Percentiles rank a stretch among this genome's conserved stretches.
Conservation (phyloP, 1,140 invertebrate species). For the Leptopilina boulardi region DNA sequence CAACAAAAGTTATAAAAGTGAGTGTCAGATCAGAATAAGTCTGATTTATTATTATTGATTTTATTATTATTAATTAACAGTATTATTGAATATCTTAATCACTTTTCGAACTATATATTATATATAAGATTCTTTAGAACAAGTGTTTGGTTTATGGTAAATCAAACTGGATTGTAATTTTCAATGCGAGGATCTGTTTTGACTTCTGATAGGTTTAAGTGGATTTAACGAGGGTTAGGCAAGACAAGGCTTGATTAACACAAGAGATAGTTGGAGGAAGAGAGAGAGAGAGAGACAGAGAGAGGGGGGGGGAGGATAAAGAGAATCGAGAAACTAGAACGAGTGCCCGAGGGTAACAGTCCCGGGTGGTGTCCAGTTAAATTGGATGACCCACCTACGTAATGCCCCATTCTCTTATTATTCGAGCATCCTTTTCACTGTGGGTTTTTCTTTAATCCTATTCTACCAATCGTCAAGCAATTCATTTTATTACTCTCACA, state of each 20-base stretch:
- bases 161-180: background rate
- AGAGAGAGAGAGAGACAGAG: too few species aligned
- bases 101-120: too few species aligned
- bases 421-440: slow-evolving; percentile 7
- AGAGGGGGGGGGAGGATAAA: too few species aligned
- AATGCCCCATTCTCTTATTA: slow-evolving; percentile 13
- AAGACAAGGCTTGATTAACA: slow-evolving; percentile 9
- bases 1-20: too few species aligned
- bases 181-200: background rate
- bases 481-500: background rate
- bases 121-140: too few species aligned
- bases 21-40: too few species aligned
- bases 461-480: background rate
- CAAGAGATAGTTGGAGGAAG: slow-evolving; percentile 3
- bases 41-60: too few species aligned
- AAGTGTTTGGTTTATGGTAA: too few species aligned
- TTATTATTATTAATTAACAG: too few species aligned
- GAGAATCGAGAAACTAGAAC: slow-evolving; percentile 13
- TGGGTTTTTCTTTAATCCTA: slow-evolving; percentile 13
- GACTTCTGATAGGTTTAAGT: slow-evolving; percentile 17
- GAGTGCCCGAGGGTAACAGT: background rate
- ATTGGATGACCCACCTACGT: slow-evolving; percentile 12
- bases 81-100: too few species aligned
- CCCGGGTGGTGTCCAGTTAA: slow-evolving; percentile 12
- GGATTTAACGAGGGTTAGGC: background rate